A percentile compares a stretch with the other conserved stretches of the same genome.
Evolutionary conservation across 2,797 vertebrate species (phyloP).

Genomic region (Falco peregrinus): DNA sequence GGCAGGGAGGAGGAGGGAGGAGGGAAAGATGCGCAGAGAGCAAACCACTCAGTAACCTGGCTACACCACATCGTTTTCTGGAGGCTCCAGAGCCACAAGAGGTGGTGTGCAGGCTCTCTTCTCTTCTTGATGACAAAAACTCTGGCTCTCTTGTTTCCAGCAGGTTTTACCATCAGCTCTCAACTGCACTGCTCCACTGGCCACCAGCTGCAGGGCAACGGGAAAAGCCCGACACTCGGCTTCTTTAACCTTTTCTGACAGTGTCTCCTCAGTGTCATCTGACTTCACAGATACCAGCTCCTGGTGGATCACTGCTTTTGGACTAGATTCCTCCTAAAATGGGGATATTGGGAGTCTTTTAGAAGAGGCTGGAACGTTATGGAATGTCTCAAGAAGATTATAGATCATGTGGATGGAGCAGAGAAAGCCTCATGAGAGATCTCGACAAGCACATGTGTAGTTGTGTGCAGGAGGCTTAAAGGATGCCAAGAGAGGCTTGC

Average conservation of each 20-base stretch:
- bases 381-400: neutral
- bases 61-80: neutral
- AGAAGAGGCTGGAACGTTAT: neutral
- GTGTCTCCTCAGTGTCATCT: conserved; percentile 78
- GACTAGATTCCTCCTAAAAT: conserved; percentile 83
- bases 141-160: conserved; percentile 67
- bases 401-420: rapidly evolving
- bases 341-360: neutral
- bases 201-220: conserved; percentile 84
- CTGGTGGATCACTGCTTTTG: conserved; percentile 84
- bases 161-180: conserved; percentile 72
- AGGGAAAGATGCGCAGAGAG: neutral
- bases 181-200: conserved; percentile 77
- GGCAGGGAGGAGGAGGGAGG: neutral
- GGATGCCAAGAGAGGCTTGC: neutral
- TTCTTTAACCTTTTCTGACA: conserved; percentile 79
- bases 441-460: rapidly evolving
- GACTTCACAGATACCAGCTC: conserved; percentile 77
- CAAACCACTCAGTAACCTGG: neutral
- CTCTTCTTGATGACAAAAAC: neutral
- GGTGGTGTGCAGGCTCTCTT: neutral
- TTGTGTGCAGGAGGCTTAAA: neutral
- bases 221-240: conserved; percentile 85
- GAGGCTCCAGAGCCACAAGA: neutral
- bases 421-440: neutral